A percentile compares a stretch with the other conserved stretches of the same genome.
Evolutionary conservation across 1,140 invertebrate species (phyloP).

Genomic region (Megathymus violae): DNA sequence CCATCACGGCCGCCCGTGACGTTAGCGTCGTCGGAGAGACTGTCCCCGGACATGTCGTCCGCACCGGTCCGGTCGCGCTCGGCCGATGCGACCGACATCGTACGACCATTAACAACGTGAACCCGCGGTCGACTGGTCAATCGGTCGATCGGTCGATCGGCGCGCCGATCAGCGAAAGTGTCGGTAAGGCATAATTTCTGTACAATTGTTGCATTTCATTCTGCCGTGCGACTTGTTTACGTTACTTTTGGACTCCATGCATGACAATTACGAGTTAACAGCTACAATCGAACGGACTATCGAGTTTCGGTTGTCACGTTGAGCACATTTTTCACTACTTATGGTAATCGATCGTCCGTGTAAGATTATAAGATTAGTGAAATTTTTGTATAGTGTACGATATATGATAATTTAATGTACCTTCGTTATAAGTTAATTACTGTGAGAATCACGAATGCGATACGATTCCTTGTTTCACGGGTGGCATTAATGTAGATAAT

Average conservation of each 20-base stretch:
- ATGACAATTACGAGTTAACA: neutral
- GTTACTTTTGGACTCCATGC: constrained; percentile 6
- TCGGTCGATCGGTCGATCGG: constrained; percentile 2
- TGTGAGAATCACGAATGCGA: too few species aligned
- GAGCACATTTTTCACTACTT: too few species aligned
- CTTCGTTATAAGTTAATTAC: too few species aligned
- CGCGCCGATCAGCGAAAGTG: constrained; percentile 44
- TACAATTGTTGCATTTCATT: constrained; percentile 35
- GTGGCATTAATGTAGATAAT: too few species aligned
- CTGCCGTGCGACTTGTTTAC: constrained; percentile 7
- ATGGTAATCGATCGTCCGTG: too few species aligned
- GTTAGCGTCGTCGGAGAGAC: constrained; percentile 28
- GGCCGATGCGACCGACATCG: neutral
- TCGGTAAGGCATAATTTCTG: constrained; percentile 28
- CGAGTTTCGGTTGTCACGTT: too few species aligned
- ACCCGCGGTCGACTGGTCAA: constrained; percentile 12
- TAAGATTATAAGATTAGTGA: too few species aligned
- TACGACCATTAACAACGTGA: constrained; percentile 19
- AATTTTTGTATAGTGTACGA: too few species aligned
- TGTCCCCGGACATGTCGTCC: constrained; percentile 53
- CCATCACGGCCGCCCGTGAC: constrained; percentile 40
- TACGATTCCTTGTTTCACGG: too few species aligned
- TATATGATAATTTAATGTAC: too few species aligned
- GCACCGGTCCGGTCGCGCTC: constrained; percentile 36
- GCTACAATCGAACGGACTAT: neutral